Percentiles rank a stretch among this genome's conserved stretches.
phyloP scores from a whole-genome alignment of 30 jellyfish, hydroid and myxozoan species.

The Chrysaora quinquecirrha region DNA sequence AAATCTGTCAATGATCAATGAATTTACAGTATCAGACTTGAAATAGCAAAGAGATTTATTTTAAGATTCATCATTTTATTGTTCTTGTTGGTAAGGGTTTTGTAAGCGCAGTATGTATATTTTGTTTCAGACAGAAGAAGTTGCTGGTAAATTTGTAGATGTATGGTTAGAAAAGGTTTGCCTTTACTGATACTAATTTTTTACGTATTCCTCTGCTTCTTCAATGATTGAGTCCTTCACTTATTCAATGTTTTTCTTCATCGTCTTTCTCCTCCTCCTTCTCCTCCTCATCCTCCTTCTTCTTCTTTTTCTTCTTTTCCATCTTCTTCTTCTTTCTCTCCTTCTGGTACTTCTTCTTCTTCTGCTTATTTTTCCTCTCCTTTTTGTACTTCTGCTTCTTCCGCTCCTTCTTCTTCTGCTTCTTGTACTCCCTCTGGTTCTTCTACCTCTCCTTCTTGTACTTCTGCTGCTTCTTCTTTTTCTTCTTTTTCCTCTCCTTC shows the following conservation, averaged over 20 bases:
- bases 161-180: constrained; percentile 84
- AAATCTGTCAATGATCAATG: neutral
- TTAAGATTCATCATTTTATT: too few species aligned
- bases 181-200: constrained; percentile 7
- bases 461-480: too few species aligned
- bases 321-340: too few species aligned
- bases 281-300: too few species aligned
- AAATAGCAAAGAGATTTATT: neutral
- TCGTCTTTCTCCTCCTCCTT: too few species aligned
- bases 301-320: too few species aligned
- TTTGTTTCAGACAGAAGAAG: constrained; percentile 39
- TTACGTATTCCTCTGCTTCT: too few species aligned
- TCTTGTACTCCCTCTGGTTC: too few species aligned
- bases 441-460: neutral
- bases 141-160: constrained; percentile 73
- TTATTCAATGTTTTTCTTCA: constrained; percentile 2
- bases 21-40: neutral
- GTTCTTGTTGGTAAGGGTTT: neutral
- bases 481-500: too few species aligned
- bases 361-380: too few species aligned
- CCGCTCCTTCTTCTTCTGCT: neutral
- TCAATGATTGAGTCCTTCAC: constrained; percentile 42
- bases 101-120: neutral
- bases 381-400: too few species aligned
- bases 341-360: too few species aligned